phyloP scores from a whole-genome alignment of 2,797 vertebrate genomes.

The Enteromius fasciolatus region DNA sequence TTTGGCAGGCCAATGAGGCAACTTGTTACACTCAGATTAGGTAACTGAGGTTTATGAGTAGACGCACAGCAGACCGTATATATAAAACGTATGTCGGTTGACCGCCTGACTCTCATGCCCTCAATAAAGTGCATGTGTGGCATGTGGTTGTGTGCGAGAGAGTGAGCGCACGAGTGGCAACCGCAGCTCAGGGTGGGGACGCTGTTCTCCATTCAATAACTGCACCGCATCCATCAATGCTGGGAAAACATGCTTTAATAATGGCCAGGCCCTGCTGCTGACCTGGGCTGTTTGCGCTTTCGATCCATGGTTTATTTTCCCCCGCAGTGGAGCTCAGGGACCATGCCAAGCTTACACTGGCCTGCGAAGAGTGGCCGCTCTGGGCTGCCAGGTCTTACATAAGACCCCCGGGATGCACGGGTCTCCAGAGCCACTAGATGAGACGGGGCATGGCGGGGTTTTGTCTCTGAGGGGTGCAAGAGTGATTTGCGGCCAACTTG shows the following conservation, averaged over 20 bases:
- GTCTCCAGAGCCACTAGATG: background rate
- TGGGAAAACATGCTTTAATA: constrained; percentile 51
- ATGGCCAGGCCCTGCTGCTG: constrained; percentile 48
- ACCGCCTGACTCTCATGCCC: constrained; percentile 17
- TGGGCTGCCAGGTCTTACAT: constrained; percentile 57
- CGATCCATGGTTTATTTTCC: constrained; percentile 50
- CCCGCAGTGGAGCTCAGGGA: constrained; percentile 26
- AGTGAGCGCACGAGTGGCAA: constrained; percentile 27
- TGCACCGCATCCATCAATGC: constrained; percentile 51
- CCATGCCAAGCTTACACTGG: constrained; percentile 46
- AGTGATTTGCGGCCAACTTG: constrained; percentile 2
- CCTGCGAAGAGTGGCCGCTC: background rate
- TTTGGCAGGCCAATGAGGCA: constrained; percentile 70
- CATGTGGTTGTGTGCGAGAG: background rate
- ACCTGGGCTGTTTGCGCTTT: constrained; percentile 40
- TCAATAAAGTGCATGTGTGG: constrained; percentile 28
- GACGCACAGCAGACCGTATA: constrained; percentile 29
- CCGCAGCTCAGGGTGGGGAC: constrained; percentile 49
- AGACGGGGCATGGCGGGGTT: background rate
- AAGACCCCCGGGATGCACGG: constrained; percentile 34
- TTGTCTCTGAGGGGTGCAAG: constrained; percentile 14
- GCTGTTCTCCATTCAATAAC: constrained; percentile 53
- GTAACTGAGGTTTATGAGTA: constrained; percentile 47
- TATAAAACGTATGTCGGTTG: constrained; percentile 46
- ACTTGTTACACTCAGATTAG: constrained; percentile 66